Percentiles rank a stretch among this genome's conserved stretches.
Conservation (phyloP, 2,888 invertebrate species). For the Polymixis flavicincta region DNA sequence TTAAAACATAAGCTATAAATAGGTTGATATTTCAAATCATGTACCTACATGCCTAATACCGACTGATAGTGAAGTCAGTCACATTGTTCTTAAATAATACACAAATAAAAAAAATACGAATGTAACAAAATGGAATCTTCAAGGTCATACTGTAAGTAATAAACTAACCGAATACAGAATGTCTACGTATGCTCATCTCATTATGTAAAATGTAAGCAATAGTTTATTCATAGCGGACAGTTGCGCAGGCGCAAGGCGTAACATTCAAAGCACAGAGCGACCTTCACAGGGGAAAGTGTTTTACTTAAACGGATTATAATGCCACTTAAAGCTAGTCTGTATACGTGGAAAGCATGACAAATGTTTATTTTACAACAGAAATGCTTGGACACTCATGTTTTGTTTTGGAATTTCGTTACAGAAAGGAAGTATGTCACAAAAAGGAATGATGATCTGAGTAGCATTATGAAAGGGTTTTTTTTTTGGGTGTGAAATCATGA, state of each 20-base stretch:
- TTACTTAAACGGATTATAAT: constrained; percentile 81
- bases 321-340: constrained; percentile 59
- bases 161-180: constrained; percentile 24
- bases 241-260: constrained; percentile 71
- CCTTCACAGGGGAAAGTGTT: constrained; percentile 86
- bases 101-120: background rate
- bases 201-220: constrained; percentile 64
- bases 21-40: background rate
- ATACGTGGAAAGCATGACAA: constrained; percentile 65
- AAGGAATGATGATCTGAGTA: background rate
- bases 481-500: too few species aligned
- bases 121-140: constrained; percentile 21
- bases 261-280: constrained; percentile 81
- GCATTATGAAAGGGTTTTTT: background rate
- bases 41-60: background rate
- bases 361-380: constrained; percentile 38
- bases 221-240: constrained; percentile 70
- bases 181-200: constrained; percentile 61
- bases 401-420: constrained; percentile 8
- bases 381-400: constrained; percentile 11
- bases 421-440: background rate
- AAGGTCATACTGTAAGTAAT: constrained; percentile 42
- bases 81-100: constrained; percentile 9
- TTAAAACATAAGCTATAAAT: too few species aligned
- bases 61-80: background rate